Evolutionary conservation across 2,797 vertebrate species (phyloP).

Genomic region (Psittacula derbiana): DNA sequence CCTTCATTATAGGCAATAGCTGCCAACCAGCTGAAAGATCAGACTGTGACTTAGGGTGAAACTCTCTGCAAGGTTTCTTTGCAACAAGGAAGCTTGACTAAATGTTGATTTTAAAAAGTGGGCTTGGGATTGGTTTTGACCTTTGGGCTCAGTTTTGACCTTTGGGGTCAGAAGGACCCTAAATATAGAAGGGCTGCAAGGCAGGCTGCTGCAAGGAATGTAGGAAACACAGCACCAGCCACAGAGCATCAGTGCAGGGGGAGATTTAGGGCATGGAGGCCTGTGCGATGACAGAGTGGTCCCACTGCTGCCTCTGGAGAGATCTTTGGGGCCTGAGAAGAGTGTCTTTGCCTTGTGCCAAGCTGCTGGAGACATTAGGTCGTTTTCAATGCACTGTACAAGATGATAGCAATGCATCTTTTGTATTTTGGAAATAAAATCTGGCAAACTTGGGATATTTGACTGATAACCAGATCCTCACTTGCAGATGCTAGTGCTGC

Average conservation of each 20-base stretch:
- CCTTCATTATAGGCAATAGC: conserved; percentile 75
- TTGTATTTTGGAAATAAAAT: not conserved
- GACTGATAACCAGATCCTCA: not conserved
- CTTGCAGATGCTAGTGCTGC: not conserved
- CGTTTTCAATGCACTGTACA: not conserved
- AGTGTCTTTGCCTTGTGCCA: not conserved
- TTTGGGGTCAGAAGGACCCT: not conserved
- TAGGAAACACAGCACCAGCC: not conserved
- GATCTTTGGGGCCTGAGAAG: not conserved
- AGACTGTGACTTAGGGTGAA: conserved; percentile 22
- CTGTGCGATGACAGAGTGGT: not conserved
- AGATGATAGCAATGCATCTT: not conserved
- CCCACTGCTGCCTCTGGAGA: not conserved
- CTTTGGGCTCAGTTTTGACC: not conserved
- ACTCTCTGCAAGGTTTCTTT: conserved; percentile 34
- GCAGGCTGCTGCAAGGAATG: not conserved
- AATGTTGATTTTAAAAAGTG: not conserved
- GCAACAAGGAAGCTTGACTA: not conserved
- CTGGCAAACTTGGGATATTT: not conserved
- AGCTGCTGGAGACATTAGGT: not conserved
- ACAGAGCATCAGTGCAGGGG: accelerated
- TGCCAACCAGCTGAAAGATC: conserved; percentile 76
- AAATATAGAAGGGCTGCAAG: not conserved
- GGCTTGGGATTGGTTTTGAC: not conserved
- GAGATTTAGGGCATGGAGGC: not conserved